These are phyloP conservation scores for Drosophila anceps DNA, from an alignment of 2,888 invertebrate species.

Conservation along the genomic window DNA sequence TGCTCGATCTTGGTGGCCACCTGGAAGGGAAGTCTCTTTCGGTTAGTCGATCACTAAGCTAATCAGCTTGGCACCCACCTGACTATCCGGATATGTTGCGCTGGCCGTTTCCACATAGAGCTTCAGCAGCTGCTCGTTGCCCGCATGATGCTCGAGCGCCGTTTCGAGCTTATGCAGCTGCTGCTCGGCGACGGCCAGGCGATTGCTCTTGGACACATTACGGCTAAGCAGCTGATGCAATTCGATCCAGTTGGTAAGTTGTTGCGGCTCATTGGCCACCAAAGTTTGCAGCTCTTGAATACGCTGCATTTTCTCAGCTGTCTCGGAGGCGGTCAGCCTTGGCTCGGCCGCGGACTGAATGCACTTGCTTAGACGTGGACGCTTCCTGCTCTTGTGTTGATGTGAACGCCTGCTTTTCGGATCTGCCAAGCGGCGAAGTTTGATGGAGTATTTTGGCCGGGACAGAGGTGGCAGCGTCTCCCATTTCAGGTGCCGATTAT, in stretches of 20 bases:
- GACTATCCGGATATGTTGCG: constrained; percentile 87
- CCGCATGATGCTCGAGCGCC: constrained; percentile 87
- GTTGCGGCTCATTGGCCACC: constrained; percentile 48
- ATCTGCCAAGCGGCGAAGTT: constrained; percentile 12
- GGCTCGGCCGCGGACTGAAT: neutral
- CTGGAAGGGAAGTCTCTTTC: constrained; percentile 81
- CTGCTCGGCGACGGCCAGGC: constrained; percentile 85
- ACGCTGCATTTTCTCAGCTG: constrained; percentile 86
- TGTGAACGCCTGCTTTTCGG: neutral
- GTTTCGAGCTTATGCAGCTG: constrained; percentile 88
- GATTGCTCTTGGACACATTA: constrained; percentile 78
- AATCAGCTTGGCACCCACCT: constrained; percentile 85
- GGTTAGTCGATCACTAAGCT: neutral
- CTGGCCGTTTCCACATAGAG: constrained; percentile 84
- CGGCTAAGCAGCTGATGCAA: constrained; percentile 87
- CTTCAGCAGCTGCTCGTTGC: constrained; percentile 86
- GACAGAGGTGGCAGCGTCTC: constrained; percentile 88
- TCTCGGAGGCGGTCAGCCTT: constrained; percentile 85
- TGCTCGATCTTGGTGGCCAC: constrained; percentile 85
- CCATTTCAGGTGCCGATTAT: constrained; percentile 87
- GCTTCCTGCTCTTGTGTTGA: neutral
- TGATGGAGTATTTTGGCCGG: constrained; percentile 87
- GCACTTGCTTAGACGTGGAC: constrained; percentile 13
- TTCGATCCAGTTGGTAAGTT: constrained; percentile 87
- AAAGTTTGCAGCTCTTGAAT: constrained; percentile 50